Conservation (phyloP, 1,140 invertebrate species). For the Elymnias hypermnestra region DNA sequence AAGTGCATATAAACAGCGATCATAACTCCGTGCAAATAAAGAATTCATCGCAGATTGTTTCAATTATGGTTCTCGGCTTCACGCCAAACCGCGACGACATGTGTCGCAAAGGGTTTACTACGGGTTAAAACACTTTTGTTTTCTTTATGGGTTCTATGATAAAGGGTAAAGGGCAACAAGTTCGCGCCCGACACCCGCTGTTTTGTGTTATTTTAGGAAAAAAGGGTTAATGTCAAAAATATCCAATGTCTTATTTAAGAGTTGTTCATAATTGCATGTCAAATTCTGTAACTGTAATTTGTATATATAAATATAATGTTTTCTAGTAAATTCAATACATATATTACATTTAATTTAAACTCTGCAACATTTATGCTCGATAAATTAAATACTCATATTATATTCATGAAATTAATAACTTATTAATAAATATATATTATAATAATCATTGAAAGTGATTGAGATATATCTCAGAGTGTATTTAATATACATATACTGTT, state of each 20-base stretch:
- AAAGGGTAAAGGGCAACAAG: slow-evolving; percentile 64
- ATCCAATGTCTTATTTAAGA: slow-evolving; percentile 52
- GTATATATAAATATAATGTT: no score
- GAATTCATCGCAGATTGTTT: slow-evolving; percentile 6
- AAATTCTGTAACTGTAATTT: no score
- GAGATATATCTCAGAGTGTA: no score
- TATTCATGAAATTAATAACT: no score
- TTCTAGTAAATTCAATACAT: no score
- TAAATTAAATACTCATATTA: no score
- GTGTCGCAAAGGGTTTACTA: slow-evolving; percentile 57
- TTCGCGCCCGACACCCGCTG: slow-evolving; percentile 59
- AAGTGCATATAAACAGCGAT: not conserved
- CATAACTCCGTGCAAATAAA: not conserved
- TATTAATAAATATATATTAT: no score
- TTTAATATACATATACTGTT: no score
- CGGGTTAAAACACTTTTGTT: slow-evolving; percentile 57
- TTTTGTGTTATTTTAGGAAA: slow-evolving; percentile 38
- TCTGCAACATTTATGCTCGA: no score
- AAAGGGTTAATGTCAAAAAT: slow-evolving; percentile 45
- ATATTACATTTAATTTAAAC: no score
- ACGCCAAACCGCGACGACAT: slow-evolving; percentile 39
- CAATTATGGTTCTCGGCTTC: slow-evolving; percentile 36
- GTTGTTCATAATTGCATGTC: no score
- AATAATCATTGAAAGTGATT: no score
- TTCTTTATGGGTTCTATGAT: slow-evolving; percentile 54